A percentile compares a stretch with the other conserved stretches of the same genome.
These are phyloP conservation scores for Crypturellus tataupa DNA, from an alignment of 2,797 vertebrate species.

Conservation along the genomic window DNA sequence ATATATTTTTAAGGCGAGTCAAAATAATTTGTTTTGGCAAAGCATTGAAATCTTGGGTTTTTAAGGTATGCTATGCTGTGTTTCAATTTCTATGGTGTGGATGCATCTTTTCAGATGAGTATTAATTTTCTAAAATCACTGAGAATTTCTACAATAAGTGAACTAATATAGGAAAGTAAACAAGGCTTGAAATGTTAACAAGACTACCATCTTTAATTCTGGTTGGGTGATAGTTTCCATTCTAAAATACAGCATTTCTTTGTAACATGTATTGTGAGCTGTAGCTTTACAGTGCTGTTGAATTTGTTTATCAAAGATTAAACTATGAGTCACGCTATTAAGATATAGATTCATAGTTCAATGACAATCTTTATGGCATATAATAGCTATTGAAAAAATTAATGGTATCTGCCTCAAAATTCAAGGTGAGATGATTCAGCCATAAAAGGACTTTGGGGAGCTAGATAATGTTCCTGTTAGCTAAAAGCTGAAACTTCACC, in stretches of 20 bases:
- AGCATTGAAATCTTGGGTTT: constrained; percentile 17
- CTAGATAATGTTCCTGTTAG: not conserved
- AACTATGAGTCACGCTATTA: not conserved
- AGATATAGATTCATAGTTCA: not conserved
- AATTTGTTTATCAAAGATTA: not conserved
- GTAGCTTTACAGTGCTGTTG: not conserved
- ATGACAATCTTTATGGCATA: not conserved
- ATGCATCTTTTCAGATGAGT: constrained; percentile 1
- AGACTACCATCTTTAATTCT: not conserved
- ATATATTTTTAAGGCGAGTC: constrained; percentile 58
- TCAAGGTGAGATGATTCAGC: not conserved
- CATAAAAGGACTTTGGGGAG: not conserved
- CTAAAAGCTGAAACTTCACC: not conserved
- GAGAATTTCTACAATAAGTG: not conserved
- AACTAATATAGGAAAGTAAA: not conserved
- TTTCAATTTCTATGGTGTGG: constrained; percentile 32
- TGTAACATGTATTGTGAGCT: not conserved
- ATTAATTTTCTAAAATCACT: constrained; percentile 2
- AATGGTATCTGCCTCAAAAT: not conserved
- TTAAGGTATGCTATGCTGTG: constrained; percentile 13
- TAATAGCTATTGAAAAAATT: not conserved
- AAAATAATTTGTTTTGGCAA: constrained; percentile 70
- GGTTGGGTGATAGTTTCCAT: not conserved
- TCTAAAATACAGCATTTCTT: not conserved
- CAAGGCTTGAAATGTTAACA: not conserved